Evolutionary conservation across 2,888 invertebrate genomes (phyloP).

Genomic region (Ischnus inquisitorius): DNA sequence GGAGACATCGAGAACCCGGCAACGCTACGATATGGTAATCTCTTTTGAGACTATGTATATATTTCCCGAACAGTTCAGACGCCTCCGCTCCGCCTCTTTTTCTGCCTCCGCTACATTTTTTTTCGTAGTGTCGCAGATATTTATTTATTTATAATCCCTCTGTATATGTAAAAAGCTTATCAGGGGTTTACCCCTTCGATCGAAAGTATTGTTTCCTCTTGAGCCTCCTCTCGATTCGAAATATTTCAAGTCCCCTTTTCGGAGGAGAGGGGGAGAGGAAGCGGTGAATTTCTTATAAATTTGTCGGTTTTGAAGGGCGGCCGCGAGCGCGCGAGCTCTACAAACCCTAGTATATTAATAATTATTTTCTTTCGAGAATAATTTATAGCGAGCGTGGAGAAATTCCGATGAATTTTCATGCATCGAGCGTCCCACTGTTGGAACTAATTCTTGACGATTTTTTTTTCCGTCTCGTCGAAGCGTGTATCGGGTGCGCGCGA

Average conservation of each 20-base stretch:
- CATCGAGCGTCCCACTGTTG: too few relatives aligned
- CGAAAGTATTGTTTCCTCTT: too few relatives aligned
- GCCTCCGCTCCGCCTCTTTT: slow-evolving; percentile 24
- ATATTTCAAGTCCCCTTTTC: too few relatives aligned
- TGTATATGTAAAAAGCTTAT: too few relatives aligned
- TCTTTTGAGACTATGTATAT: slow-evolving; percentile 45
- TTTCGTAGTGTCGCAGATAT: too few relatives aligned
- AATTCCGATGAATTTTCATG: slow-evolving; percentile 47
- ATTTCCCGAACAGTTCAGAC: slow-evolving; percentile 44
- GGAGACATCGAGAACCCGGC: slow-evolving; percentile 45
- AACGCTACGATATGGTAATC: slow-evolving; percentile 59
- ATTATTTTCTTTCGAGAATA: slow-evolving; percentile 55
- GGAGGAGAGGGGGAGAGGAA: too few relatives aligned
- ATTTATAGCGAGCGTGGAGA: slow-evolving; percentile 60
- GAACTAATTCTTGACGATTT: background rate
- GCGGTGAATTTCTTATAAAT: too few relatives aligned
- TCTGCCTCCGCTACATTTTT: background rate
- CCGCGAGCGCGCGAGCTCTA: too few relatives aligned
- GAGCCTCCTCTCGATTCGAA: too few relatives aligned
- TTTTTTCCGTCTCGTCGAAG: background rate
- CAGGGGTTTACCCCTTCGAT: too few relatives aligned
- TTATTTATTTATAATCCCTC: too few relatives aligned
- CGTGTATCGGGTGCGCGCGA: background rate
- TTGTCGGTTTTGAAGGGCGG: too few relatives aligned
- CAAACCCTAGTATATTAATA: slow-evolving; percentile 54